Evolutionary conservation across 2,113 vertebrate genomes (phyloP).

Genomic region (Acanthisitta chloris): DNA sequence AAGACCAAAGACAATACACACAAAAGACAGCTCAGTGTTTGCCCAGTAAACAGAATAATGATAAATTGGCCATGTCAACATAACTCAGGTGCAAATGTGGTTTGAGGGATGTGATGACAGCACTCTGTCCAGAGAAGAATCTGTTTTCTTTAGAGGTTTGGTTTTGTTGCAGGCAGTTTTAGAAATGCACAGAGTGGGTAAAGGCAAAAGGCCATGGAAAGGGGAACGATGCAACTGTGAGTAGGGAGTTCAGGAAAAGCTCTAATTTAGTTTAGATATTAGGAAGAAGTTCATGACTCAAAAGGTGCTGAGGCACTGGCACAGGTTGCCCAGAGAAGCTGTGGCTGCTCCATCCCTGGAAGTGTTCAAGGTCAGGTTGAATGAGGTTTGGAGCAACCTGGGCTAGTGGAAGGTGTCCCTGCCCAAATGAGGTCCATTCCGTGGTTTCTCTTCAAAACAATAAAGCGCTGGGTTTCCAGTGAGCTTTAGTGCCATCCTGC

Average conservation of each 20-base stretch:
- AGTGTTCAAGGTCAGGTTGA: neutral
- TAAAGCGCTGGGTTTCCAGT: neutral
- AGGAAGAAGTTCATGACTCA: neutral
- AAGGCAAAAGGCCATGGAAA: neutral
- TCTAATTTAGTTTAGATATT: neutral
- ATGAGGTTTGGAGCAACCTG: accelerated
- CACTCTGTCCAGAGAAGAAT: neutral
- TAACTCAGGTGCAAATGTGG: neutral
- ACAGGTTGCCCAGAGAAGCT: neutral
- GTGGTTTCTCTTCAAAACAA: too few relatives aligned
- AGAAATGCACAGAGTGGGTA: neutral
- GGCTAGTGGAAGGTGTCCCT: neutral
- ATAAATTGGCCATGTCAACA: constrained; percentile 16
- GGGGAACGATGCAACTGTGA: neutral
- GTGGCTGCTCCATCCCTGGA: neutral
- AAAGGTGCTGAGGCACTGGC: neutral
- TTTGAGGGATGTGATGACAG: neutral
- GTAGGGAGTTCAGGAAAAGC: neutral
- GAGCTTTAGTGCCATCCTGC: neutral
- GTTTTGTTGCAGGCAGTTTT: neutral
- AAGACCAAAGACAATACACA: neutral
- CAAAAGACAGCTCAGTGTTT: neutral
- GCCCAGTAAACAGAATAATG: constrained; percentile 18
- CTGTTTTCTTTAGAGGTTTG: neutral
- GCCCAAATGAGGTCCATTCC: too few relatives aligned